These are phyloP conservation scores for Brachyptera putata DNA, from an alignment of 2,888 invertebrate species.

Conservation along the genomic window DNA sequence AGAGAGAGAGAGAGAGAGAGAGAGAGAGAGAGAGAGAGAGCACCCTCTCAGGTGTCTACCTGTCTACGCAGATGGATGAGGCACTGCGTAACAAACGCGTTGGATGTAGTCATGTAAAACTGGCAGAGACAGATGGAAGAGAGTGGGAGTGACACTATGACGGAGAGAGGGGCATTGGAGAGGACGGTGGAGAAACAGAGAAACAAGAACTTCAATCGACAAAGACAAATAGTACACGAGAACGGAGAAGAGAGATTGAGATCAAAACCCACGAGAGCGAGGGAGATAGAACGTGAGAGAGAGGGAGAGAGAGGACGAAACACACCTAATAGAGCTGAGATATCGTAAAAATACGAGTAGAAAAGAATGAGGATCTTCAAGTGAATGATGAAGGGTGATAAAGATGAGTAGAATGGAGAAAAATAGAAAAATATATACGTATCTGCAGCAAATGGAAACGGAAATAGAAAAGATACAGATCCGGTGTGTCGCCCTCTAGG, in stretches of 20 bases:
- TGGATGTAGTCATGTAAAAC: constrained; percentile 9
- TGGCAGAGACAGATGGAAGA: constrained; percentile 18
- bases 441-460: constrained; percentile 7
- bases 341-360: constrained; percentile 13
- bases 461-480: constrained; percentile 18
- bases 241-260: constrained; percentile 18
- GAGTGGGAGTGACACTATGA: constrained; percentile 21
- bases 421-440: constrained; percentile 1
- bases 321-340: background rate
- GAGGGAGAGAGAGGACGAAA: background rate
- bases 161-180: constrained; percentile 2
- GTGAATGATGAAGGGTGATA: constrained; percentile 22
- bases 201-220: constrained; percentile 2
- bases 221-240: constrained; percentile 19
- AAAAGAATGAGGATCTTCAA: constrained; percentile 19
- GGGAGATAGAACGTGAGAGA: no score
- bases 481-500: constrained; percentile 3
- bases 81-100: background rate
- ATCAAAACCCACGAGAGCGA: constrained; percentile 16
- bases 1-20: no score
- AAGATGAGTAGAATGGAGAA: constrained; percentile 12
- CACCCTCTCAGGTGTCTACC: constrained; percentile 14
- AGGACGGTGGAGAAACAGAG: background rate
- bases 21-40: no score
- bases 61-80: constrained; percentile 4